These are phyloP conservation scores for Philereme transversata DNA, from an alignment of 2,888 invertebrate genomes.

Conservation along the genomic window DNA sequence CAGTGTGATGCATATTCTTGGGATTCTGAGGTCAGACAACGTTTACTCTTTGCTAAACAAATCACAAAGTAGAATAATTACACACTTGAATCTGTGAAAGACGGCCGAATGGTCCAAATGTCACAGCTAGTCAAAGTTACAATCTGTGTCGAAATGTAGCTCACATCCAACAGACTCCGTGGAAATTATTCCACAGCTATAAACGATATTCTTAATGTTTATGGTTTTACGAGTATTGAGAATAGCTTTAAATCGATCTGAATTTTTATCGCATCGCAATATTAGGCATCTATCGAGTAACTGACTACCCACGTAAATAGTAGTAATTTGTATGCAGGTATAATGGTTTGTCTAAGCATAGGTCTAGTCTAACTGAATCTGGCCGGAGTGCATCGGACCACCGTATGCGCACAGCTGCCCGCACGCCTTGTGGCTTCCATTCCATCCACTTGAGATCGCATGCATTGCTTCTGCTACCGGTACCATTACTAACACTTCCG, in stretches of 20 bases:
- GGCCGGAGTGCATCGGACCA: constrained; percentile 26
- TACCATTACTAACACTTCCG: constrained; percentile 48
- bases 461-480: constrained; percentile 42
- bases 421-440: constrained; percentile 43
- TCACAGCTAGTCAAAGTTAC: constrained; percentile 28
- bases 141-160: constrained; percentile 26
- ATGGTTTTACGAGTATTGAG: constrained; percentile 8
- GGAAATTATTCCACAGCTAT: constrained; percentile 6
- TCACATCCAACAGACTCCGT: constrained; percentile 12
- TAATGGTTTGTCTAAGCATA: constrained; percentile 16
- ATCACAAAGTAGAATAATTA: constrained; percentile 38
- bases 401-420: constrained; percentile 46
- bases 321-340: constrained; percentile 15
- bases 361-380: constrained; percentile 21
- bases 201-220: constrained; percentile 6
- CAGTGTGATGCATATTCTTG: constrained; percentile 6
- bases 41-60: constrained; percentile 33
- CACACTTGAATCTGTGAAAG: constrained; percentile 32
- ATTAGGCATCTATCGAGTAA: too few species aligned
- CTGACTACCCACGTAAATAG: neutral
- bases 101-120: constrained; percentile 32
- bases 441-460: constrained; percentile 56
- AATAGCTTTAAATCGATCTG: constrained; percentile 1
- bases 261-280: constrained; percentile 8
- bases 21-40: constrained; percentile 23